phyloP scores from a whole-genome alignment of 53 echinoderm and acorn worm genomes.

The Pentamera pediparva region DNA sequence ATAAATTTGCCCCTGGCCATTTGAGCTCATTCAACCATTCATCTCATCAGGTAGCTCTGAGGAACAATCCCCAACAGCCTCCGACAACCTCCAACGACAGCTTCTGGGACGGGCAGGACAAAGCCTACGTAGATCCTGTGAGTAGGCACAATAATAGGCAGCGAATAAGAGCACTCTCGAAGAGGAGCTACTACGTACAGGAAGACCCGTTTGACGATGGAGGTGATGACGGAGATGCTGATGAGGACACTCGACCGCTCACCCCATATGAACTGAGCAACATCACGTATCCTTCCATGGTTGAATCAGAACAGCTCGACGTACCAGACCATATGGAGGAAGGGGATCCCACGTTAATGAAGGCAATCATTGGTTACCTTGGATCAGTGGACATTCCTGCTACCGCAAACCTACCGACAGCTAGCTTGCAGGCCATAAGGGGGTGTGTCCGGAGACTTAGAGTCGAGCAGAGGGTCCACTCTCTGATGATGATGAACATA shows the following conservation, averaged over 20 bases:
- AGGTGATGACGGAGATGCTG: constrained; percentile 45
- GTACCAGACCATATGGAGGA: not conserved
- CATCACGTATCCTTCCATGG: constrained; percentile 70
- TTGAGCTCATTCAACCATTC: constrained; percentile 80
- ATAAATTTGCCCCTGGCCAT: constrained; percentile 95
- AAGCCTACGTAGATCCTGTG: constrained; percentile 11
- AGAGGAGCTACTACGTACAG: constrained; percentile 47
- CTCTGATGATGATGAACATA: constrained; percentile 91
- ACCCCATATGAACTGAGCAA: constrained; percentile 86
- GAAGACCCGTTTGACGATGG: constrained; percentile 47
- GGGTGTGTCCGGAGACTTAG: constrained; percentile 91
- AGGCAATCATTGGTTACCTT: constrained; percentile 78
- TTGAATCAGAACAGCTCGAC: not conserved
- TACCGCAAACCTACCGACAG: constrained; percentile 89
- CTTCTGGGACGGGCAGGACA: constrained; percentile 58
- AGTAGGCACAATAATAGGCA: not conserved
- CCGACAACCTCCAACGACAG: constrained; percentile 44
- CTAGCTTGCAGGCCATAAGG: constrained; percentile 95
- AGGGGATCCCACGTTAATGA: not conserved
- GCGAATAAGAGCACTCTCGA: constrained; percentile 33
- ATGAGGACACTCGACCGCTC: constrained; percentile 63
- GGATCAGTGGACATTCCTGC: constrained; percentile 98
- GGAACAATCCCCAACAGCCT: constrained; percentile 34
- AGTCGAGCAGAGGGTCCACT: constrained; percentile 88
- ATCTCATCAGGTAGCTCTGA: constrained; percentile 44